Conservation (phyloP, 92 coral and sea anemone genomes). For the Micromussa lordhowensis region DNA sequence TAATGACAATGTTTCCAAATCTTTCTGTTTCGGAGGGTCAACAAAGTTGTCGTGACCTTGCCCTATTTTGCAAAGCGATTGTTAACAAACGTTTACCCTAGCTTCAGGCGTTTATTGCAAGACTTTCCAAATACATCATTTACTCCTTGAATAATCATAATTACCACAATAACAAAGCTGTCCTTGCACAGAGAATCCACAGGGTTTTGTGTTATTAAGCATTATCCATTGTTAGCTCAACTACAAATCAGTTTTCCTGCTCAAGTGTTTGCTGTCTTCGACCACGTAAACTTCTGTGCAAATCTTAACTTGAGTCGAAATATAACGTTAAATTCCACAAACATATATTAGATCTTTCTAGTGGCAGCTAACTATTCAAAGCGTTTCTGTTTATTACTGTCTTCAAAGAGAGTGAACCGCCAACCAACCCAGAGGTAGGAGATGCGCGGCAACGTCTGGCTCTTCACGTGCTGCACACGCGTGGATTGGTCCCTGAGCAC, state of each 20-base stretch:
- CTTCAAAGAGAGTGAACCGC: constrained; percentile 11
- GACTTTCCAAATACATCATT: too few relatives aligned
- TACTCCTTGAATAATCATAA: neutral
- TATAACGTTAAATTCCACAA: neutral
- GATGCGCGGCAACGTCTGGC: constrained; percentile 69
- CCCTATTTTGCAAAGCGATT: too few relatives aligned
- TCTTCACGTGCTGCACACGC: constrained; percentile 74
- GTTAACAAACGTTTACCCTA: too few relatives aligned
- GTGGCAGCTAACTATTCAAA: neutral
- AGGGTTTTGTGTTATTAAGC: neutral
- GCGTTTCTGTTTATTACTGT: neutral
- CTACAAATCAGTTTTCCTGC: neutral
- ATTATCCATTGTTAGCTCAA: neutral
- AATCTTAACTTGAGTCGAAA: too few relatives aligned
- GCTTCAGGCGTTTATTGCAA: too few relatives aligned
- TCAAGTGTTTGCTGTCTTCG: neutral
- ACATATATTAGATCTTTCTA: neutral
- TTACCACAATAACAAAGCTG: neutral
- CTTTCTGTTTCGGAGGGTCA: too few relatives aligned
- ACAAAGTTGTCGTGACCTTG: too few relatives aligned
- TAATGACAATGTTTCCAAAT: neutral
- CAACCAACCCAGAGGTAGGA: constrained; percentile 15
- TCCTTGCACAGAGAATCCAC: neutral
- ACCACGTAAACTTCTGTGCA: neutral
- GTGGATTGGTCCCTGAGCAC: constrained; percentile 89